Evolutionary conservation across 2,797 vertebrate genomes (phyloP), one percentile per base, ranked within the genome.

Genomic region (Phyllotis vaccarum): DNA sequence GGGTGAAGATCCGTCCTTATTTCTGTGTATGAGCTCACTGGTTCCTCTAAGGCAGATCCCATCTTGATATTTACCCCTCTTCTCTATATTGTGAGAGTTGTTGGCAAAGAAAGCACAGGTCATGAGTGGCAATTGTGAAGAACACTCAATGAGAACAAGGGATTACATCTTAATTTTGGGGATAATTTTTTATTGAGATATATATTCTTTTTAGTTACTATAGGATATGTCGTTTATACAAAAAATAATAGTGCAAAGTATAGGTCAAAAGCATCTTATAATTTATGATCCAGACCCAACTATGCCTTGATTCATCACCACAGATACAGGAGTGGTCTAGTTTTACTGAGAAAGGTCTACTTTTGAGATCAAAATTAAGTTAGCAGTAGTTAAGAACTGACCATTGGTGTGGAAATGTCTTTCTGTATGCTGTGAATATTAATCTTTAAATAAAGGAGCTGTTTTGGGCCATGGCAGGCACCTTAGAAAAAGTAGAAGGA

Each of bases 291-390:
- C 3, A 78, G 1, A 58, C 5, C 1, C 5, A 17, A 34, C 2
- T 56, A 17, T 21, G 21, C 14, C 31, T 93, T 14, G 11, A 52
- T 43, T 93, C 6, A 58, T 81, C 31, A 54, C 13, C 0, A 0
- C 6, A 60, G n/a, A 29, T 21, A 29, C 2, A 24, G 40, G 11
- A 13, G 14, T 46, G 24, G 2, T 2, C 0, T 0, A 60, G n/a
- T 68, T 4, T 43, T 7, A 5, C 4, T 81, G 9, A n/a, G 10
- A 83, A 68, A 1, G 0, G 27, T 80, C 24, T 16, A 10, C 2
- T 11, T 22, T 62, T 8, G 13, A 31, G 1, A 1, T 19, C 19
- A 46, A 27, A 62, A 43, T 9, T 7, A 2, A 80, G 68, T 43
- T 62, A 31, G 19, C 9, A 46, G 10, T 11, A 89, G 85, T 4